Evolutionary conservation across 2,113 vertebrate genomes (phyloP), one percentile per base, ranked within the genome.

Genomic region (Lagopus muta): DNA sequence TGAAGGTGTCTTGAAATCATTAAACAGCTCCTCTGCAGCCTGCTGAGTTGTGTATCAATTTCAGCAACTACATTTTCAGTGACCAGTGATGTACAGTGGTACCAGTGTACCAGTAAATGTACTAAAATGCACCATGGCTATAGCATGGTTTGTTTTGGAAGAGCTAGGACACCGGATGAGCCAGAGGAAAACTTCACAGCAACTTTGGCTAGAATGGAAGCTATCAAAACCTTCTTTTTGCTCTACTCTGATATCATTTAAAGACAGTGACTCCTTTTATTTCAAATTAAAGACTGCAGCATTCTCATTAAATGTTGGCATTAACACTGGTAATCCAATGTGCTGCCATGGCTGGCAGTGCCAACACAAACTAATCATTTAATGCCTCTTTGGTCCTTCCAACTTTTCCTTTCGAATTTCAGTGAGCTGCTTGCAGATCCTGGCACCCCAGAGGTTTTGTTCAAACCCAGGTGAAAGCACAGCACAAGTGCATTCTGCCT

Each of bases 261-360:
- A 64, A 61, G 50, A 42, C 25, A 83, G 75, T 80, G 90, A 19
- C 36, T 90, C 58, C 1, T 0, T 91, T 95, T 92, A 87, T 86
- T 90, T 94, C 90, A 89, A 27, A 82, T 87, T 90, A 91, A 95
- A 94, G 28, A 52, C 42, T 80, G 55, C 28, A 75, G 48, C 36
- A 82, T 86, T 90, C 67, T 80, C 71, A 83, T 75, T 76, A 88
- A 92, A 92, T n/a, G 73, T 62, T 87, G 89, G 86, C 94, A 95
- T 70, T 81, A 88, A 60, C 60, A 79, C 27, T 79, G 72, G 48
- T 89, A 96, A 89, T 38, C 71, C 93, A 82, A 79, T 61, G 80
- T 92, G 80, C 45, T 78, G 65, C 78, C 27, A 5, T 12, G 30
- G 40, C 12, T 80, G 73, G 48, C 69, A 76, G 8, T 72, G 72